Percentiles rank a stretch among this genome's conserved stretches.
These are phyloP conservation scores for Platorchestia sp. DNA, from an alignment of 1,140 invertebrate species.

Conservation along the genomic window DNA sequence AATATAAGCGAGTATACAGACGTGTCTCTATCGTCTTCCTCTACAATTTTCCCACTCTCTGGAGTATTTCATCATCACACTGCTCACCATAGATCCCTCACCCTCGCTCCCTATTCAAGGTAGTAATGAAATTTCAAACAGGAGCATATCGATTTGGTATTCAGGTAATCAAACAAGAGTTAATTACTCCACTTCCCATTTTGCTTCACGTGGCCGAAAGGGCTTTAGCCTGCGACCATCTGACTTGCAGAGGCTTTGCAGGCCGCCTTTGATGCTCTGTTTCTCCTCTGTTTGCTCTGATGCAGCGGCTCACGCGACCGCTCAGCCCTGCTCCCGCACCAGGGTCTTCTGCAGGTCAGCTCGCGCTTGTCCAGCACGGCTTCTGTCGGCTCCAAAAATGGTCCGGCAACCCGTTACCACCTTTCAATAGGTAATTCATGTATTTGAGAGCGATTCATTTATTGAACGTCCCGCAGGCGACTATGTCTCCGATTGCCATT, in stretches of 20 bases:
- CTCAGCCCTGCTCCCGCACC: not conserved
- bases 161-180: not conserved
- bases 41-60: not conserved
- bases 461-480: no score
- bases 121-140: not conserved
- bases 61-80: not conserved
- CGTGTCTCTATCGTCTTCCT: not conserved
- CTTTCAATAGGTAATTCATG: no score
- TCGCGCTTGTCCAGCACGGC: not conserved
- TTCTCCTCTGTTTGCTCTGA: not conserved
- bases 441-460: no score
- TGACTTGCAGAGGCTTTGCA: not conserved
- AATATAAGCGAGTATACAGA: not conserved
- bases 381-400: not conserved
- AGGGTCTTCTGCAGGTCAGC: not conserved
- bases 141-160: not conserved
- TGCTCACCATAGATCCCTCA: not conserved
- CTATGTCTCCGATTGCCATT: no score
- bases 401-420: no score
- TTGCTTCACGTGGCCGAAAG: not conserved
- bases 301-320: not conserved
- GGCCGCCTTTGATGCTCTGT: not conserved
- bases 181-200: not conserved
- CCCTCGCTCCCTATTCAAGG: not conserved
- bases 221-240: not conserved